Conservation (phyloP, 2,797 vertebrate genomes). For the Masticophis lateralis region DNA sequence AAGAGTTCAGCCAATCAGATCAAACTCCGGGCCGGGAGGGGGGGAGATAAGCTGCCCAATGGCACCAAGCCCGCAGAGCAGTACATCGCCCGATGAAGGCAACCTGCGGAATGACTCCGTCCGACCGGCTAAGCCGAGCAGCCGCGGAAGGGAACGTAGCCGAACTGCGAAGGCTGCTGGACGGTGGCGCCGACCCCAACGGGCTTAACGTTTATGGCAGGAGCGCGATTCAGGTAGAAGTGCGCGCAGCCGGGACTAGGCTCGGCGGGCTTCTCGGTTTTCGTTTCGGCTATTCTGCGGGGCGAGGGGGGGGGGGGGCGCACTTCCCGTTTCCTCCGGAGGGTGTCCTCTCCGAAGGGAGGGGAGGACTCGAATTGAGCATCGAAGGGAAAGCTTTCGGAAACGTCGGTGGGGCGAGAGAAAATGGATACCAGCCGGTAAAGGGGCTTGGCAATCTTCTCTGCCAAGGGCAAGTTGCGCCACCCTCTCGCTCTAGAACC, state of each 20-base stretch:
- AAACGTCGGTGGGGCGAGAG: not conserved
- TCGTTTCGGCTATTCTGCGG: not conserved
- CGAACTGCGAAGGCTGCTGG: not conserved
- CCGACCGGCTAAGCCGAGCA: not conserved
- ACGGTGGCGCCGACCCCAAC: not conserved
- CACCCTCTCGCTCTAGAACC: not conserved
- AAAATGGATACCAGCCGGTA: not conserved
- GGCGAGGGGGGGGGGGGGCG: rapidly evolving
- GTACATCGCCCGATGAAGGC: rapidly evolving
- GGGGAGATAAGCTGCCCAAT: not conserved
- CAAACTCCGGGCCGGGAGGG: not conserved
- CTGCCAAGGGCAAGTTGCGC: not conserved
- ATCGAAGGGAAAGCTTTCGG: not conserved
- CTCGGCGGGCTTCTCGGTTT: not conserved
- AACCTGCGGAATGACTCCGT: rapidly evolving
- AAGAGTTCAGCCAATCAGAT: not conserved
- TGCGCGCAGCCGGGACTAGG: not conserved
- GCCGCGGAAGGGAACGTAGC: not conserved
- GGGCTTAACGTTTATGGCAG: not conserved
- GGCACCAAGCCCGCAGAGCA: not conserved
- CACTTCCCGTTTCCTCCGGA: not conserved
- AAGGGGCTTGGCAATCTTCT: not conserved
- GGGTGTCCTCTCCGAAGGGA: not conserved
- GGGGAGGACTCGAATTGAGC: not conserved
- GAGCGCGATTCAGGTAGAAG: constrained; percentile 13